Conservation (phyloP, 2,113 vertebrate genomes). For the Sceloporus tristichus region DNA sequence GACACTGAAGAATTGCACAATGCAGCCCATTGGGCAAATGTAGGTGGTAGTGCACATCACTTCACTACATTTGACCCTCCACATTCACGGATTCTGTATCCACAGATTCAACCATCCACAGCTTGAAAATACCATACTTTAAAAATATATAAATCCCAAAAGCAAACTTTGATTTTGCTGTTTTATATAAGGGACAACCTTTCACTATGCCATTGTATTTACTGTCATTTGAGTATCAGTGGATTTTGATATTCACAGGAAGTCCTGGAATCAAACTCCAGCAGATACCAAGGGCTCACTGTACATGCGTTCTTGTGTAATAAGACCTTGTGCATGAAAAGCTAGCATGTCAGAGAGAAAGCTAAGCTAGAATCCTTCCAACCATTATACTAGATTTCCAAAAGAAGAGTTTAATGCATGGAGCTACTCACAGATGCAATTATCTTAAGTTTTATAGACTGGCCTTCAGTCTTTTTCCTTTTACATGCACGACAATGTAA, state of each 20-base stretch:
- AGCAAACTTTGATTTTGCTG: too few species aligned
- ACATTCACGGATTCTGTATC: background rate
- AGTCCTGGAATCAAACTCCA: too few species aligned
- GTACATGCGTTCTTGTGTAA: background rate
- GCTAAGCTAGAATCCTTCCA: background rate
- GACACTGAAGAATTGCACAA: background rate
- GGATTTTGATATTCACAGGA: too few species aligned
- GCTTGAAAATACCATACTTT: too few species aligned
- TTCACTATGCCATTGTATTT: too few species aligned
- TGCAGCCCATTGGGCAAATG: background rate
- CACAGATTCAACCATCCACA: too few species aligned
- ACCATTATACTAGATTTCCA: background rate
- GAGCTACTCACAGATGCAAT: background rate
- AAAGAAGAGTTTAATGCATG: background rate
- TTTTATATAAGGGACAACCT: too few species aligned
- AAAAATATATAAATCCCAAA: too few species aligned
- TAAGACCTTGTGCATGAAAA: background rate
- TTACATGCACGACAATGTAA: background rate
- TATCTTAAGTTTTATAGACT: background rate
- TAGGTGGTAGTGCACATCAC: background rate
- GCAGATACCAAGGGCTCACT: too few species aligned
- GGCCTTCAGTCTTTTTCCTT: background rate
- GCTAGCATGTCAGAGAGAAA: background rate
- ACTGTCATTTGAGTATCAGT: too few species aligned
- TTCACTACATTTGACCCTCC: too few species aligned